Evolutionary conservation across 2,113 vertebrate genomes (phyloP), one percentile per base, ranked within the genome.

Genomic region (Bos javanicus): DNA sequence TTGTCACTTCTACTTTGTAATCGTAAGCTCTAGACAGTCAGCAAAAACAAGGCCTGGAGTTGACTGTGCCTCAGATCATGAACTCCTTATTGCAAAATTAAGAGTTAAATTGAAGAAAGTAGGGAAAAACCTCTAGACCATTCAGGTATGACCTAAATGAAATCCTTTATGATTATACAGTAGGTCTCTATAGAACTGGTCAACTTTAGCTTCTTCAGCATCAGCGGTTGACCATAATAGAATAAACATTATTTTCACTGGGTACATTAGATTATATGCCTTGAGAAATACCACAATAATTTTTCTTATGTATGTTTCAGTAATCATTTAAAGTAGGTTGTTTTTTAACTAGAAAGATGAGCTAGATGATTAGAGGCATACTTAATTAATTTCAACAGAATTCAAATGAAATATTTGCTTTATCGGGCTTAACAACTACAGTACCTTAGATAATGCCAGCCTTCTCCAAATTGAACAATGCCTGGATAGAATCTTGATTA

Each of bases 391-490:
- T 93, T 95, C 28, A 83, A 96, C 7, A 89, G 36, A 89, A 95
- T n/a, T 90, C 71, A 95, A 88, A 90, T 87, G 85, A 84, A 81
- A 4, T 62, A 83, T 78, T 97, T 96, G 76, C 48, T 97, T 94
- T 93, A 46, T 95, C 74, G 33, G 48, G 25, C 9, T 57, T 89
- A 94, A 62, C 30, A 97, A 95, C 1, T 46, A 4, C 8, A 93
- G 64, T 33, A 54, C 33, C 25, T 23, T 81, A 88, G 85, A 87
- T 85, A 62, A 36, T 80, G 15, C 8, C 36, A 50, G 30, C 50
- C 90, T 88, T 86, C 71, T 91, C 50, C 80, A n/a, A 95, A 94
- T 3, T 39, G 16, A 97, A 56, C 48, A 67, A 86, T 64, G 52
- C 81, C 74, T 67, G 3, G 13, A 50, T 9, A 76, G 80, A 71